Base-by-base conservation (phyloP, 2,113 vertebrate genomes). In the Puffinus mauretanicus region DNA sequence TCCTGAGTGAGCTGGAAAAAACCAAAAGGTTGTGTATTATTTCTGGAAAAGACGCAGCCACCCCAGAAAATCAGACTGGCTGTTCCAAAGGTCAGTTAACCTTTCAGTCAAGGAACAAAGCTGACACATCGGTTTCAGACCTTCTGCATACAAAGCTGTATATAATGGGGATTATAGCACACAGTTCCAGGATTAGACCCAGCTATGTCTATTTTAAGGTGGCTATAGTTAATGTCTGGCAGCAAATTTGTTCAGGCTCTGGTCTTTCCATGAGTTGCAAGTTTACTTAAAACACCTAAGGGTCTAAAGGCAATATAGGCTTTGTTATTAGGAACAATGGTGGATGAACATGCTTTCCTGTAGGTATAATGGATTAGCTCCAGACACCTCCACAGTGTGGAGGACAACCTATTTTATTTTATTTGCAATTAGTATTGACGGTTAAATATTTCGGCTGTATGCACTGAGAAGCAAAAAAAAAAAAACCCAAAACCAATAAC, bases 171-270 rank as follows among this genome's bases (percentile, higher is more conserved):
- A 86, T 89, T 88, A 66, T 3, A 58, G 73, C 32, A 38, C 55
- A 58, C 62, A 55, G 92, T 40, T 49, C 47, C 60, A 88, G 69
- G 78, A 72, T 71, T 58, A 88, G 67, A 66, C 46, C 64, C 26
- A 19, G n/a, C 61, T 75, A 64, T 61, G 51, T 70, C 89, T 96
- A 5, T 96, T 95, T 96, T 91, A 82, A 91, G 65, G 69, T 76
- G 73, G 44, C 42, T 69, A 6, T 34, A 54, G 51, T 38, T 79
- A 76, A 82, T 75, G 34, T n/a, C 62, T 73, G 60, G 42, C 32
- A 54, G 78, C 52, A 83, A 94, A 88, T 46, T 18, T 47, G 62
- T 94, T 94, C 70, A 67, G 64, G 21, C 55, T 82, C 84, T 67
- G 58, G 16, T 73, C 38, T 86, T 85, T 83, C 49, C 42, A 36